Evolutionary conservation across 2,888 invertebrate species (phyloP).

Genomic region (Cataglyphis albicans): DNA sequence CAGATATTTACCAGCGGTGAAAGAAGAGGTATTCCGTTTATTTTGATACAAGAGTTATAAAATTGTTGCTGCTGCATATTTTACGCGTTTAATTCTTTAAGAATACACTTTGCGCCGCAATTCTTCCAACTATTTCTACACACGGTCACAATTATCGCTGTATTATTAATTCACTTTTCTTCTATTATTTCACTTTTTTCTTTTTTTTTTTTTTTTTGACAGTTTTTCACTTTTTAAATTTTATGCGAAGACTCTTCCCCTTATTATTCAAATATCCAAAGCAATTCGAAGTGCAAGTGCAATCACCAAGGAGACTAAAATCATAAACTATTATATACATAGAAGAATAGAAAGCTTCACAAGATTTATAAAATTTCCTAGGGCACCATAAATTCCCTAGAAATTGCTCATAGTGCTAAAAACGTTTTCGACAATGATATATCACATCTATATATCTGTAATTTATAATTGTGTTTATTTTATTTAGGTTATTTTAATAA

Average conservation of each 20-base stretch:
- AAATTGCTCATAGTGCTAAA: too few species aligned
- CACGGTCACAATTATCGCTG: neutral
- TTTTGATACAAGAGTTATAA: constrained; percentile 91
- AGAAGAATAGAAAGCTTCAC: neutral
- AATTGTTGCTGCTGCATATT: constrained; percentile 69
- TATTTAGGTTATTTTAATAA: neutral
- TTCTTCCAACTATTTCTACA: neutral
- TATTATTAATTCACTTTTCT: neutral
- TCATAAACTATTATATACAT: neutral
- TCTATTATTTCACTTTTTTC: neutral
- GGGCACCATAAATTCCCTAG: neutral
- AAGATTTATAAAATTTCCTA: neutral
- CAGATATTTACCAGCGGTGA: constrained; percentile 90
- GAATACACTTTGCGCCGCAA: neutral
- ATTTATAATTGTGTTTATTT: constrained; percentile 1
- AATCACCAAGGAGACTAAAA: constrained; percentile 15
- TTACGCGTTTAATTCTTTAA: constrained; percentile 15
- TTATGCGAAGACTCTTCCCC: neutral
- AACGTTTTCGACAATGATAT: neutral
- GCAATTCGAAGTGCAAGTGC: neutral
- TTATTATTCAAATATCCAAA: constrained; percentile 20
- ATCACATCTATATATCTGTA: neutral
- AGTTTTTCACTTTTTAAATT: constrained; percentile 10
- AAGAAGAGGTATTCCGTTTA: constrained; percentile 91
- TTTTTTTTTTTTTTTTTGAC: neutral